A percentile compares a stretch with the other conserved stretches of the same genome.
Conservation (phyloP, 1,140 invertebrate species). For the Rhizoglyphus robini region DNA sequence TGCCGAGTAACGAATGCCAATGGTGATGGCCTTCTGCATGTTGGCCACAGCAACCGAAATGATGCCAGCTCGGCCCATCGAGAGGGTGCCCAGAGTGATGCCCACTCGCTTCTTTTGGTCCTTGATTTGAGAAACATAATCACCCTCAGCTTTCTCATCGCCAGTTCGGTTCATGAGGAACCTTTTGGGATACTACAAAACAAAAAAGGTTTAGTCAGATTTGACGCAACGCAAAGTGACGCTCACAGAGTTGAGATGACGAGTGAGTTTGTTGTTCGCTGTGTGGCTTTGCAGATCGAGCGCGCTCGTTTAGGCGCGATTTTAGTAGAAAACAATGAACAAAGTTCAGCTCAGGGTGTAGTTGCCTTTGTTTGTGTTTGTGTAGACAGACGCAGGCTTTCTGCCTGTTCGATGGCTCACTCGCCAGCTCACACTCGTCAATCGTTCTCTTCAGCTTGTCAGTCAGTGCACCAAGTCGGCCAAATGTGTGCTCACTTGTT, state of each 20-base stretch:
- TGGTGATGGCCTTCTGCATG: constrained; percentile 55
- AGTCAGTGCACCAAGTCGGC: too few species aligned
- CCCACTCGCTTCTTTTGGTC: constrained; percentile 22
- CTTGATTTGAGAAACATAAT: constrained; percentile 48
- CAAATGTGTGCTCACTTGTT: too few species aligned
- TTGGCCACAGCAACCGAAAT: constrained; percentile 52
- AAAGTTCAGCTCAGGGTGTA: too few species aligned
- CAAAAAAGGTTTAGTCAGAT: neutral
- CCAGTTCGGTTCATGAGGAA: constrained; percentile 71
- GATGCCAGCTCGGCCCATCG: constrained; percentile 57
- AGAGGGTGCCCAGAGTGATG: constrained; percentile 55
- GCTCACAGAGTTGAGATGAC: constrained; percentile 31
- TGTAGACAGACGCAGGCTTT: too few species aligned
- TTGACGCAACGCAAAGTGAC: constrained; percentile 42
- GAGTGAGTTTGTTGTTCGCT: constrained; percentile 35
- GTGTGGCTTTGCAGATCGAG: too few species aligned
- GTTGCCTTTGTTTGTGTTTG: too few species aligned
- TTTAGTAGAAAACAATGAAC: too few species aligned
- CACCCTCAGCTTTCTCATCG: constrained; percentile 66
- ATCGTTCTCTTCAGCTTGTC: too few species aligned
- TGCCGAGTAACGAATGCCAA: constrained; percentile 77
- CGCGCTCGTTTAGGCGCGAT: too few species aligned
- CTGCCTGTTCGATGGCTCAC: too few species aligned
- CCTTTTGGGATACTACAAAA: constrained; percentile 51
- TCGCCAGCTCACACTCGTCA: too few species aligned